Conservation (phyloP, 2,113 vertebrate genomes). For the Sterna hirundo region DNA sequence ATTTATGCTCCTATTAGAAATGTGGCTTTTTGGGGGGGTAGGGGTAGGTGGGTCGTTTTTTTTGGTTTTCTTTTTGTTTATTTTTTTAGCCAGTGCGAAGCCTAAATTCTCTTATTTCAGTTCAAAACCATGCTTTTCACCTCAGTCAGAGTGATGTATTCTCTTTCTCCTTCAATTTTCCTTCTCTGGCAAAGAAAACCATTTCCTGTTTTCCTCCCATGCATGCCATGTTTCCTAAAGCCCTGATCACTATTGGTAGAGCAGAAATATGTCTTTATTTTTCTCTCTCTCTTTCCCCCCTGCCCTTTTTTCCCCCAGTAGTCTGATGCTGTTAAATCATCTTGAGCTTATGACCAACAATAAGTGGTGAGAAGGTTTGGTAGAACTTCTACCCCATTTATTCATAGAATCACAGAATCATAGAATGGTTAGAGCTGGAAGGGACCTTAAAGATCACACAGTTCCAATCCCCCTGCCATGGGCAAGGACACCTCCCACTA, state of each 20-base stretch:
- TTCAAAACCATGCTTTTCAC: background rate
- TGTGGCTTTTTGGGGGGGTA: fast-evolving
- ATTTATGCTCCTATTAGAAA: background rate
- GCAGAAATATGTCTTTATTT: background rate
- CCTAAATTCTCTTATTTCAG: background rate
- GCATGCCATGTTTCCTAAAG: background rate
- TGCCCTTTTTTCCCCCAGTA: no score
- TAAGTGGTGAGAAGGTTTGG: background rate
- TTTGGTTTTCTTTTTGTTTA: background rate
- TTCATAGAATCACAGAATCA: background rate
- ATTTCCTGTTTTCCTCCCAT: background rate
- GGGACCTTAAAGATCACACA: background rate
- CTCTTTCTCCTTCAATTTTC: background rate
- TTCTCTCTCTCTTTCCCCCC: no score
- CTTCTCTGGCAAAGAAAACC: background rate
- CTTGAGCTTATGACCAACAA: background rate
- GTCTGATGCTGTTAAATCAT: background rate
- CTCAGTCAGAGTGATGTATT: background rate
- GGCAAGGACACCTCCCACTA: no score
- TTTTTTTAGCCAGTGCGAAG: background rate
- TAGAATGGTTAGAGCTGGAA: background rate
- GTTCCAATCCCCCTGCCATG: background rate
- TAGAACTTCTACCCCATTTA: background rate
- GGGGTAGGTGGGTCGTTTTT: no score
- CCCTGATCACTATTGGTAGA: background rate